Evolutionary conservation across 2,797 vertebrate genomes (phyloP).

Genomic region (Melanotaenia boesemani): DNA sequence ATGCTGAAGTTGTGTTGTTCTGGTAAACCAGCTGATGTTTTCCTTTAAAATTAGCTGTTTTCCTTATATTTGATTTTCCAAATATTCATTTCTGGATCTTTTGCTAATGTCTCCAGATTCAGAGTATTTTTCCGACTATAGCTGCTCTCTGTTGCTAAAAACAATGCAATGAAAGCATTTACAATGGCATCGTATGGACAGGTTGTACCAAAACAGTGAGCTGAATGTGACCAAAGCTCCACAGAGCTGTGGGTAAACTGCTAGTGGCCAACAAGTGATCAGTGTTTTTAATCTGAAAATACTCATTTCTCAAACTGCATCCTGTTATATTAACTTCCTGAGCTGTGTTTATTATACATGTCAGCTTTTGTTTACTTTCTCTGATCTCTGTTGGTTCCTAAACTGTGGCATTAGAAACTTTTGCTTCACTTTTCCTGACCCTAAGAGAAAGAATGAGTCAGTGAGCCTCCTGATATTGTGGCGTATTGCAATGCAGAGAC

Average conservation of each 20-base stretch:
- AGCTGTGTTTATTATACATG: neutral
- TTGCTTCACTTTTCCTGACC: constrained; percentile 40
- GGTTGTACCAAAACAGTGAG: neutral
- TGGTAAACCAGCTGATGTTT: neutral
- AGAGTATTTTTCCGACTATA: neutral
- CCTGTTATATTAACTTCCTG: neutral
- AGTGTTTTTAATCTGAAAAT: neutral
- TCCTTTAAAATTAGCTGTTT: neutral
- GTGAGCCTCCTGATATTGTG: constrained; percentile 47
- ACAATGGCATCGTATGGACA: neutral
- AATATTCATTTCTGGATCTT: neutral
- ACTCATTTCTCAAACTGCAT: neutral
- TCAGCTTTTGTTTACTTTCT: constrained; percentile 9
- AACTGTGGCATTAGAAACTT: constrained; percentile 46
- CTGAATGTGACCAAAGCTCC: neutral
- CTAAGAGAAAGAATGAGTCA: constrained; percentile 34
- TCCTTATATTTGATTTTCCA: neutral
- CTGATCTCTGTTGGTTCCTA: constrained; percentile 4
- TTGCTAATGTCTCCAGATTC: neutral
- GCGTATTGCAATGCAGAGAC: constrained; percentile 35
- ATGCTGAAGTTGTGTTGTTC: neutral
- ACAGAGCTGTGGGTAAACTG: neutral
- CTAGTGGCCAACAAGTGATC: neutral
- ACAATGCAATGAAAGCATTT: neutral
- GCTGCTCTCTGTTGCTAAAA: neutral